phyloP scores from a whole-genome alignment of 2,888 invertebrate genomes.

The Holacanthella duospinosa region DNA sequence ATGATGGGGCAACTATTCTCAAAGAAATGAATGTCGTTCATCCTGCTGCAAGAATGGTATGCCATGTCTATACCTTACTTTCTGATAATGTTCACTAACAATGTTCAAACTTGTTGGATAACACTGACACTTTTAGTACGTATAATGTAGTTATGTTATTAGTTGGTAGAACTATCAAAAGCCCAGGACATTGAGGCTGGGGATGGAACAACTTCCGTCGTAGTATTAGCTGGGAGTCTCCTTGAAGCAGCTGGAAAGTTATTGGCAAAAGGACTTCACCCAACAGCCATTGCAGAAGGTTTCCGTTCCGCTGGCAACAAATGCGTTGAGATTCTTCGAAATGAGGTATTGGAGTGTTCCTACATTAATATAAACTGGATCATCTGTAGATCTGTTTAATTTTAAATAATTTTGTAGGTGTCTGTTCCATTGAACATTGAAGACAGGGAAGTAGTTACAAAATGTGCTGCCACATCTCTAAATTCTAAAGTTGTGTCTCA shows the following conservation, averaged over 20 bases:
- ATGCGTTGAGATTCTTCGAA: slow-evolving; percentile 30
- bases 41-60: slow-evolving; percentile 97
- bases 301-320: slow-evolving; percentile 70
- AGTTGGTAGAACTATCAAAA: slow-evolving; percentile 94
- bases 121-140: too few relatives aligned
- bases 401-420: slow-evolving; percentile 9
- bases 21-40: slow-evolving; percentile 98
- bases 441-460: slow-evolving; percentile 61
- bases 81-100: not conserved
- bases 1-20: slow-evolving; percentile 98
- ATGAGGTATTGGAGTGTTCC: too few relatives aligned
- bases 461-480: slow-evolving; percentile 93
- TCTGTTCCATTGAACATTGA: slow-evolving; percentile 29
- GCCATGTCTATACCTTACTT: too few relatives aligned
- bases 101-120: too few relatives aligned
- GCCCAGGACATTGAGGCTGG: slow-evolving; percentile 99
- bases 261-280: slow-evolving; percentile 87
- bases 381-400: not conserved
- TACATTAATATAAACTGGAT: not conserved
- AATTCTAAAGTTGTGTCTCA: slow-evolving; percentile 99
- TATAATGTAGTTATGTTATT: slow-evolving; percentile 18
- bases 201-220: slow-evolving; percentile 98
- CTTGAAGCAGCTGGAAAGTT: slow-evolving; percentile 89
- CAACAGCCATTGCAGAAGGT: slow-evolving; percentile 91
- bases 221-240: slow-evolving; percentile 90